These are phyloP conservation scores for Philonicus albiceps DNA, from an alignment of 2,888 invertebrate genomes.

Conservation along the genomic window DNA sequence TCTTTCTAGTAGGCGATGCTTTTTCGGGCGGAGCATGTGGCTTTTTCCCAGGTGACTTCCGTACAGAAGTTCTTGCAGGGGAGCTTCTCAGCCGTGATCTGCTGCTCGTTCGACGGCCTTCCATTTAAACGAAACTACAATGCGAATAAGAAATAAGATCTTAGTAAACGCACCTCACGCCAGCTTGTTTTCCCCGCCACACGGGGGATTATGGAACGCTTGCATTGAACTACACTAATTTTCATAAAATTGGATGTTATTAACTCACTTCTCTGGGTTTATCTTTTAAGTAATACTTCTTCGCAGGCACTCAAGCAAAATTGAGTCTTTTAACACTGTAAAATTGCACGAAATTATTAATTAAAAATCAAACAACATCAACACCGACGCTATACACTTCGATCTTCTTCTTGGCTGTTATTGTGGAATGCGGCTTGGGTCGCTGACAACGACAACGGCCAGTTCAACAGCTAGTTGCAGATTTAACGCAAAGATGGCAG, in stretches of 20 bases:
- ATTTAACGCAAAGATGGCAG: neutral
- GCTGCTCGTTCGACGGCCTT: neutral
- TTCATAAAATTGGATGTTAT: slow-evolving; percentile 44
- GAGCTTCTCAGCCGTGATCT: neutral
- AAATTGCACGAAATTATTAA: neutral
- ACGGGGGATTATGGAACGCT: neutral
- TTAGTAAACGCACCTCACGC: neutral
- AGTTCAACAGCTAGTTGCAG: neutral
- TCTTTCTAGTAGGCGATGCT: slow-evolving; percentile 65
- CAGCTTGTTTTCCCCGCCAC: neutral
- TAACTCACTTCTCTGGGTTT: neutral
- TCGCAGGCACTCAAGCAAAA: neutral
- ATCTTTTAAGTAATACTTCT: neutral
- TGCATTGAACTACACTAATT: neutral
- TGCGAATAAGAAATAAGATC: neutral
- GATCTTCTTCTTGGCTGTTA: neutral
- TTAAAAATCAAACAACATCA: neutral
- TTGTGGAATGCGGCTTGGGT: neutral
- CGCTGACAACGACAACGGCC: neutral
- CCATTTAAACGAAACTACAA: slow-evolving; percentile 6
- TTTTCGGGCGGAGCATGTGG: neutral
- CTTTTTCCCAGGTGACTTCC: neutral
- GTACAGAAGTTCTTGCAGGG: neutral
- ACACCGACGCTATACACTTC: neutral
- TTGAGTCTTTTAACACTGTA: neutral